Evolutionary conservation across 1,140 invertebrate species (phyloP).

Genomic region (Watersipora subatra): DNA sequence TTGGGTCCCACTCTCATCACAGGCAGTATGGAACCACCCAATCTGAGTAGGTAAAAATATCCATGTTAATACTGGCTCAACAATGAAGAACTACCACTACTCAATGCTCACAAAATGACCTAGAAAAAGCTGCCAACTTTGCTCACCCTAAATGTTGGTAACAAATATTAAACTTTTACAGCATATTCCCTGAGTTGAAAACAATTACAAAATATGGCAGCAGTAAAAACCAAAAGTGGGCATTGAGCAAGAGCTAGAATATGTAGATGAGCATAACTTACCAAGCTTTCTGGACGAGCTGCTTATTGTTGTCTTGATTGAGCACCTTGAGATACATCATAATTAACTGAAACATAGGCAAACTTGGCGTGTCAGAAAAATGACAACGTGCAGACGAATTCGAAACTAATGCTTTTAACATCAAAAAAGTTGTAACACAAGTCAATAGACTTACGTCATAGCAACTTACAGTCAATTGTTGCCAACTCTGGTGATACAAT

Average conservation of each 20-base stretch:
- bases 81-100: too few relatives aligned
- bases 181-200: not conserved
- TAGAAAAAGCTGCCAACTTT: too few relatives aligned
- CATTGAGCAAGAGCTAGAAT: not conserved
- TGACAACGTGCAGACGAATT: too few relatives aligned
- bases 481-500: too few relatives aligned
- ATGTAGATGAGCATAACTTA: constrained; percentile 35
- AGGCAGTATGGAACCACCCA: not conserved
- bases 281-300: constrained; percentile 85
- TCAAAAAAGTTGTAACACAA: too few relatives aligned
- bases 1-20: not conserved
- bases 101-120: too few relatives aligned
- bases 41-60: not conserved
- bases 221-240: not conserved
- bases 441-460: too few relatives aligned
- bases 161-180: too few relatives aligned
- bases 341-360: constrained; percentile 60
- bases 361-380: too few relatives aligned
- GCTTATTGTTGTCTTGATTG: constrained; percentile 66
- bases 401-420: too few relatives aligned
- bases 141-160: too few relatives aligned
- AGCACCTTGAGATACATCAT: constrained; percentile 84
- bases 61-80: not conserved
- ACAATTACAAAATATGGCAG: not conserved
- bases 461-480: too few relatives aligned